Percentiles rank a stretch among this genome's conserved stretches.
Evolutionary conservation across 1,140 invertebrate genomes (phyloP).

Genomic region (Zaprionus nigranus): DNA sequence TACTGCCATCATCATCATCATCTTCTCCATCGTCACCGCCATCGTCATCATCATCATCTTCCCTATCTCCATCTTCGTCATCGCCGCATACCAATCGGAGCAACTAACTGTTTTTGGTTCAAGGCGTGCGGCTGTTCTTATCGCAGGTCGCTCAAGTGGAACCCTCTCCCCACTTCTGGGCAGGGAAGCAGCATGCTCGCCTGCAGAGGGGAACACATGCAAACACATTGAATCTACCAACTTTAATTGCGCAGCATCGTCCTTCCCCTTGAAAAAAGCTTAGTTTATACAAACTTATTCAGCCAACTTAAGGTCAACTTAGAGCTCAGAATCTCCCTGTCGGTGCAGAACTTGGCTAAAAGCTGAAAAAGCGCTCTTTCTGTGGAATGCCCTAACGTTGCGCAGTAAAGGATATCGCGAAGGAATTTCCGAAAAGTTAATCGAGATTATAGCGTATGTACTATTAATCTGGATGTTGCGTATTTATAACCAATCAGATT

Average conservation of each 20-base stretch:
- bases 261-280: conserved; percentile 38
- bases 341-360: background rate
- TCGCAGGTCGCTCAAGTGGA: background rate
- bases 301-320: background rate
- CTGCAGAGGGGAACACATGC: background rate
- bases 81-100: background rate
- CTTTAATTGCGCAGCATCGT: background rate
- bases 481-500: too few relatives aligned
- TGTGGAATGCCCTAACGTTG: too few relatives aligned
- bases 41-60: background rate
- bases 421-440: too few relatives aligned
- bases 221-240: background rate
- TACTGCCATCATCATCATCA: background rate
- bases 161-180: too few relatives aligned
- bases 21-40: background rate
- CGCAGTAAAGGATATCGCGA: too few relatives aligned
- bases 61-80: conserved; percentile 8
- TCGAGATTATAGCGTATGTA: too few relatives aligned
- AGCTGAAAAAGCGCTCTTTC: too few relatives aligned
- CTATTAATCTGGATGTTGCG: too few relatives aligned
- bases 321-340: background rate
- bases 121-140: conserved; percentile 13
- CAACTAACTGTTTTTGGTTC: conserved; percentile 27
- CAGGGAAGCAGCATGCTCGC: background rate
- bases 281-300: background rate